Evolutionary conservation across 1,140 invertebrate species (phyloP).

Genomic region (Cyclargus thomasi): DNA sequence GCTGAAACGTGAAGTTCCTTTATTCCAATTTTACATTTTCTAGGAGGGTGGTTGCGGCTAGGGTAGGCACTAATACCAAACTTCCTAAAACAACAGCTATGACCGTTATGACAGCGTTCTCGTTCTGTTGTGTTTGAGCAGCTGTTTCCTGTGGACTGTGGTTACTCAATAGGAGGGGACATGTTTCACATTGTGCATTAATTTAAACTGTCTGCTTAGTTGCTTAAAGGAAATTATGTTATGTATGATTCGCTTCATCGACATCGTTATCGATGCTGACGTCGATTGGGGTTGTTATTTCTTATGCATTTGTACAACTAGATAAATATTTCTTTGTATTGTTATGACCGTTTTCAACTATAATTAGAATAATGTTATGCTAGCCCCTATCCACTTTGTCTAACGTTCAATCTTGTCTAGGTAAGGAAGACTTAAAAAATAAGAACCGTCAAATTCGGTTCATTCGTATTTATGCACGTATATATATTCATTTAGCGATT

Average conservation of each 20-base stretch:
- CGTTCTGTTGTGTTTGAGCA: neutral
- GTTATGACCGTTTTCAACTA: no score
- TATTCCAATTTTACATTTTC: neutral
- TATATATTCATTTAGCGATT: no score
- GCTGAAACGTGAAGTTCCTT: neutral
- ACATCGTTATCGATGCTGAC: neutral
- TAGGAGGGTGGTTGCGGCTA: neutral
- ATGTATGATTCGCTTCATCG: neutral
- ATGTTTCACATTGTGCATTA: neutral
- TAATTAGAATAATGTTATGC: no score
- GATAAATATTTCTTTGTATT: no score
- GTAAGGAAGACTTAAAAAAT: no score
- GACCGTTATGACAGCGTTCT: neutral
- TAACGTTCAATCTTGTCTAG: no score
- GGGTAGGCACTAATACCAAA: neutral
- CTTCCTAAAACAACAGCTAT: constrained; percentile 1
- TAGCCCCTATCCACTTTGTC: no score
- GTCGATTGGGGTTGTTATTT: no score
- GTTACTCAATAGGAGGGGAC: neutral
- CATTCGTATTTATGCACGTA: no score
- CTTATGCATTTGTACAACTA: no score
- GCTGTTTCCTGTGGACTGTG: neutral
- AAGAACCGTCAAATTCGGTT: no score
- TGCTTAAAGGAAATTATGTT: neutral
- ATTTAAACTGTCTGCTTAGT: neutral